Conservation (phyloP, 2,797 vertebrate species). For the Peromyscus eremicus region DNA sequence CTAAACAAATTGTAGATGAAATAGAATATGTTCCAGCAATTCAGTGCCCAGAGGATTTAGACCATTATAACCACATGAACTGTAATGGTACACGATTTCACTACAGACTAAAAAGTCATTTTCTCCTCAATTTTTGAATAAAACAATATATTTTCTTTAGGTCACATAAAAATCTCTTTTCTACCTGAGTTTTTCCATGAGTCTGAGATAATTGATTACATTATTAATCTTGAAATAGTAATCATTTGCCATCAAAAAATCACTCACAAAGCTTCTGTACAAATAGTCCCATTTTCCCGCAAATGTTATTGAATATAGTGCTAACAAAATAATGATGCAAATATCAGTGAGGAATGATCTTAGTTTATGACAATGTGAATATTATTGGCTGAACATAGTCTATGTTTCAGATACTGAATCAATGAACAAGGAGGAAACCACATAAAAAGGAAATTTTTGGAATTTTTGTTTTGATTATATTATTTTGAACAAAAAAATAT, state of each 20-base stretch:
- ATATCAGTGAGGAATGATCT: background rate
- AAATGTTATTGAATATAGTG: background rate
- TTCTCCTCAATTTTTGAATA: slow-evolving; percentile 14
- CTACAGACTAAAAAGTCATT: background rate
- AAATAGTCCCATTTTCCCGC: background rate
- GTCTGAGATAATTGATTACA: background rate
- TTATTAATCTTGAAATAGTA: background rate
- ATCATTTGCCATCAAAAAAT: background rate
- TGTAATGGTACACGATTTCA: slow-evolving; percentile 21
- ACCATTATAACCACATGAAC: background rate
- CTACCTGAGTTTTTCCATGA: background rate
- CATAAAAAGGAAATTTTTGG: background rate
- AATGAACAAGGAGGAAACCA: background rate
- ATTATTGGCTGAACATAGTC: background rate
- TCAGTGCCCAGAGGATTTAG: background rate
- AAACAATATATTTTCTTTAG: slow-evolving; percentile 33
- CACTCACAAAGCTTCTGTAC: background rate
- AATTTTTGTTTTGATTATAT: background rate
- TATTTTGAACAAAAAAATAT: background rate
- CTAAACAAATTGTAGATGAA: background rate
- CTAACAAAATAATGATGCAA: slow-evolving; percentile 14
- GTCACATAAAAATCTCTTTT: background rate
- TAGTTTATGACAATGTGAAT: background rate
- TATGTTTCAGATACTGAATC: background rate
- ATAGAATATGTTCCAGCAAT: background rate